A percentile compares a stretch with the other conserved stretches of the same genome.
Conservation (phyloP, 2,797 vertebrate species). For the Neomorphus geoffroyi region DNA sequence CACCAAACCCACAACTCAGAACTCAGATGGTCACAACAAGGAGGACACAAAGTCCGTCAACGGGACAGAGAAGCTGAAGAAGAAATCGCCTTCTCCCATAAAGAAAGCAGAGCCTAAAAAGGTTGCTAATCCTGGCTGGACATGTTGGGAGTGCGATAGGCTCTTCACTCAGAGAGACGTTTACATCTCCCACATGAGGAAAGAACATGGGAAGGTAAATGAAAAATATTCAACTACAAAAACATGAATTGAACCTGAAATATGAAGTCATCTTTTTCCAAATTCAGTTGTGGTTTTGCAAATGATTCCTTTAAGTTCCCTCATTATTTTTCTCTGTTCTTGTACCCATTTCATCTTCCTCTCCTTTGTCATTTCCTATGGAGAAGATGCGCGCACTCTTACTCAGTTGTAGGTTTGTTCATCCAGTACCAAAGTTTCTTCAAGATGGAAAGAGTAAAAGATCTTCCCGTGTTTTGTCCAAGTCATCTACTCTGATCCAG, state of each 20-base stretch:
- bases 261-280: neutral
- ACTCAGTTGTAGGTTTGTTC: neutral
- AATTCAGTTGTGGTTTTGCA: neutral
- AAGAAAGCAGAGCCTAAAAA: constrained; percentile 83
- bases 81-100: constrained; percentile 79
- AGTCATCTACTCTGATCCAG: neutral
- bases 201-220: constrained; percentile 93
- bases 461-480: neutral
- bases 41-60: constrained; percentile 83
- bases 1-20: constrained; percentile 88
- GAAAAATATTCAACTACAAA: neutral
- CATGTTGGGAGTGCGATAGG: constrained; percentile 89
- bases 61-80: constrained; percentile 83
- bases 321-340: neutral
- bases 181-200: constrained; percentile 92
- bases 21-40: constrained; percentile 81
- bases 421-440: neutral
- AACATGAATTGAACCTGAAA: neutral
- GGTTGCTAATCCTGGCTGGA: constrained; percentile 83
- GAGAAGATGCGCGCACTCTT: neutral
- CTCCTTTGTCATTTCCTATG: neutral
- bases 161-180: constrained; percentile 89
- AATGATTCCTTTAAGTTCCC: neutral
- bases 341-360: neutral
- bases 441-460: neutral